These are phyloP conservation scores for Tauraco hartlaubi DNA, from an alignment of 2,797 vertebrate genomes.

Conservation along the genomic window DNA sequence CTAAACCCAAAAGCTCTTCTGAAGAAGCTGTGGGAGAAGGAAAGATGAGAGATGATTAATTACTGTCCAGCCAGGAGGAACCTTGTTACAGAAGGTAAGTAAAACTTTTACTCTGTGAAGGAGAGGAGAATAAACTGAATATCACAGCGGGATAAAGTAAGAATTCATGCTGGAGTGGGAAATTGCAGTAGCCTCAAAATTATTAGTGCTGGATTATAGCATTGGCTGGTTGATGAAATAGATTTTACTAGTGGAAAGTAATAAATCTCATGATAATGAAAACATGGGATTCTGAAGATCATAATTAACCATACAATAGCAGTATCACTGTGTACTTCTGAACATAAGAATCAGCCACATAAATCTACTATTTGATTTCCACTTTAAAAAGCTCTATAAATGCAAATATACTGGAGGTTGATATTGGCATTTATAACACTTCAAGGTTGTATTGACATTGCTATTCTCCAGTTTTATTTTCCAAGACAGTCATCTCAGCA, in stretches of 20 bases:
- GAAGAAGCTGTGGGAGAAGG: background rate
- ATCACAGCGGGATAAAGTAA: constrained; percentile 29
- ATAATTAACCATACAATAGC: background rate
- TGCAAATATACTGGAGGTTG: constrained; percentile 36
- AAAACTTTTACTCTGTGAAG: constrained; percentile 15
- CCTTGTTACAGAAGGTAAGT: background rate
- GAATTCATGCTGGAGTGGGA: background rate
- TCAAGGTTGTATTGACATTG: constrained; percentile 50
- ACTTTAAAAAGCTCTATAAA: constrained; percentile 52
- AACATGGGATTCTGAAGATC: background rate
- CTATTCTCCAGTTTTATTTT: constrained; percentile 31
- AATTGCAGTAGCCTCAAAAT: constrained; percentile 20
- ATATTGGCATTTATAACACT: constrained; percentile 20
- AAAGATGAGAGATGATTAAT: background rate
- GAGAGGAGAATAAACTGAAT: constrained; percentile 18
- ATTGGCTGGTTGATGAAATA: background rate
- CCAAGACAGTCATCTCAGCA: background rate
- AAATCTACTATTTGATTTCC: constrained; percentile 40
- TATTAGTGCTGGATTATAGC: background rate
- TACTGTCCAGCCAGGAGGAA: background rate
- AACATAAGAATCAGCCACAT: constrained; percentile 14
- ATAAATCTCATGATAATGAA: constrained; percentile 11
- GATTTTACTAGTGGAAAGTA: constrained; percentile 21
- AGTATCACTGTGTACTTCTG: background rate
- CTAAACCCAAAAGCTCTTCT: background rate